Percentiles rank a stretch among this genome's conserved stretches.
Evolutionary conservation across 1,140 invertebrate species (phyloP).

Genomic region (Macrobrachium nipponense): DNA sequence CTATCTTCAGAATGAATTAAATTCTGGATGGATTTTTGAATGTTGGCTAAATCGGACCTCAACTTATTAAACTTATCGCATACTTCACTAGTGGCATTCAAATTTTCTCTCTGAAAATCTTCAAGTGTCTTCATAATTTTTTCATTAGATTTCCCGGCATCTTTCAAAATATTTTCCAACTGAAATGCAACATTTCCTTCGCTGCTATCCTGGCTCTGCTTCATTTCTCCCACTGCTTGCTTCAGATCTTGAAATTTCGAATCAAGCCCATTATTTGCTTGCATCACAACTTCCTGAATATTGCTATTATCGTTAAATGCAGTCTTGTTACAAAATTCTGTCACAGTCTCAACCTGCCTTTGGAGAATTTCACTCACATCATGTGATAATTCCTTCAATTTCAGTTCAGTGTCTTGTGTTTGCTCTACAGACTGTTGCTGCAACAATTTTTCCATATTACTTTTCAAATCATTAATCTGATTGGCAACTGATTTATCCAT

Average conservation of each 20-base stretch:
- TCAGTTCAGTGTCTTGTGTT: neutral
- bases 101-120: slow-evolving; percentile 3
- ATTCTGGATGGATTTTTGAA: slow-evolving; percentile 11
- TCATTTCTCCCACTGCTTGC: neutral
- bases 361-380: slow-evolving; percentile 23
- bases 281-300: neutral
- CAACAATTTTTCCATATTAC: neutral
- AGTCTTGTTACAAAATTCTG: slow-evolving; percentile 5
- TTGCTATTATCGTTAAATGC: neutral
- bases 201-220: slow-evolving; percentile 23
- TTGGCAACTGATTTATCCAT: slow-evolving; percentile 16
- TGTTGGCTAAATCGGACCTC: slow-evolving; percentile 2
- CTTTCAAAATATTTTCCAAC: neutral
- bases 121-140: slow-evolving; percentile 12
- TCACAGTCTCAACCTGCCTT: slow-evolving; percentile 21
- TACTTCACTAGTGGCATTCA: neutral
- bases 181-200: neutral
- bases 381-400: slow-evolving; percentile 1
- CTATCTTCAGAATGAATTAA: slow-evolving; percentile 29
- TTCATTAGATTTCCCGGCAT: slow-evolving; percentile 25
- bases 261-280: slow-evolving; percentile 11
- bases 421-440: slow-evolving; percentile 16
- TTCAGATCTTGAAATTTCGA: slow-evolving; percentile 9
- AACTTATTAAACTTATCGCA: slow-evolving; percentile 27
- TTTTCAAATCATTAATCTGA: slow-evolving; percentile 23